Conservation (phyloP, 2,797 vertebrate species). For the Sebastolobus altivelis region DNA sequence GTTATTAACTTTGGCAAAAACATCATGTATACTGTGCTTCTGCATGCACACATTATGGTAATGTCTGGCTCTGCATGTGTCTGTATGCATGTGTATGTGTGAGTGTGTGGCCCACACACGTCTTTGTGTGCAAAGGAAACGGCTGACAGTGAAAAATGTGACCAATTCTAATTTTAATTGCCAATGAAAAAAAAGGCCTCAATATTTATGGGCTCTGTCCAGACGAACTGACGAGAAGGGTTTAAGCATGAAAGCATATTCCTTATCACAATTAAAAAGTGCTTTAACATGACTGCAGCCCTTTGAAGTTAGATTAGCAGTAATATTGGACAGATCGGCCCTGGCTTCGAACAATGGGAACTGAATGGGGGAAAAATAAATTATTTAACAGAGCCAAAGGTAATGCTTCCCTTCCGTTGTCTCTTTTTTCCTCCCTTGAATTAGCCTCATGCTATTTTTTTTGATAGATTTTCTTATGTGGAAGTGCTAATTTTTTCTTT, state of each 20-base stretch:
- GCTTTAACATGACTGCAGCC: constrained; percentile 76
- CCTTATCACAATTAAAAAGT: constrained; percentile 82
- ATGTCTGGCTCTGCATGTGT: constrained; percentile 26
- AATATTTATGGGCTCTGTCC: constrained; percentile 77
- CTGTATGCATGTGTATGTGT: constrained; percentile 18
- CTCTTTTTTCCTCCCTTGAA: constrained; percentile 51
- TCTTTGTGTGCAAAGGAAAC: constrained; percentile 74
- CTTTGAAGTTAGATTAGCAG: constrained; percentile 84
- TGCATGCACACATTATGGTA: constrained; percentile 9
- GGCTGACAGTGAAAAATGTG: constrained; percentile 83
- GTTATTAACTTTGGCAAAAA: constrained; percentile 31
- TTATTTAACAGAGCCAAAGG: constrained; percentile 76
- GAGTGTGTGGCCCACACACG: constrained; percentile 47
- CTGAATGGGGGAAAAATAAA: constrained; percentile 67
- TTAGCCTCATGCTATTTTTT: constrained; percentile 62
- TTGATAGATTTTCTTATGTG: constrained; percentile 59
- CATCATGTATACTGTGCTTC: constrained; percentile 5
- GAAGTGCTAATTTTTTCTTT: constrained; percentile 34
- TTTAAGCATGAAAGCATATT: constrained; percentile 79
- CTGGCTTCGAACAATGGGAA: constrained; percentile 73
- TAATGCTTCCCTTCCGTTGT: constrained; percentile 63
- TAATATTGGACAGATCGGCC: constrained; percentile 75
- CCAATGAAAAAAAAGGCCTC: constrained; percentile 70
- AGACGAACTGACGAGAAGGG: constrained; percentile 68
- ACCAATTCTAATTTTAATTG: constrained; percentile 84